Conservation (phyloP, 2,113 vertebrate genomes). For the Alces alces region DNA sequence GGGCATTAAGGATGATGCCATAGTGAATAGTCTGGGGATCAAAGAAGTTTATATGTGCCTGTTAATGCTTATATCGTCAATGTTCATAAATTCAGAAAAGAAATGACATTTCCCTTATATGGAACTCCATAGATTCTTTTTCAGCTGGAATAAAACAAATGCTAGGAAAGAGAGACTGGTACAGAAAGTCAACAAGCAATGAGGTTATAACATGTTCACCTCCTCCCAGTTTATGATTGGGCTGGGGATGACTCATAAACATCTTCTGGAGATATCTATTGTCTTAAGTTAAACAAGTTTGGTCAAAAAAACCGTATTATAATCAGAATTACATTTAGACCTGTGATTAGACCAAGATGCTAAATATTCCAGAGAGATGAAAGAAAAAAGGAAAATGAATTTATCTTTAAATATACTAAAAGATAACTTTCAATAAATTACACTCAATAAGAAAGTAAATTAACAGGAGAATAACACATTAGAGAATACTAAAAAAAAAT, state of each 20-base stretch:
- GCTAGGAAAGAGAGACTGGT: background rate
- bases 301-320: background rate
- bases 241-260: background rate
- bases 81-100: background rate
- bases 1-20: background rate
- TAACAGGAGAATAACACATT: background rate
- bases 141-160: background rate
- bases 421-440: background rate
- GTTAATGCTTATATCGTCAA: background rate
- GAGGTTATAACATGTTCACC: background rate
- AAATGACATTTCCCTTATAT: background rate
- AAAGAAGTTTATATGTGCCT: background rate
- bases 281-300: background rate
- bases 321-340: background rate
- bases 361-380: background rate
- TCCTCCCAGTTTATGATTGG: background rate
- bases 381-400: background rate
- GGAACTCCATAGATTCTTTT: background rate
- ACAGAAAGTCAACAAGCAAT: background rate
- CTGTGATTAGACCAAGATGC: background rate
- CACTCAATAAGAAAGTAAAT: background rate
- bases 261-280: background rate
- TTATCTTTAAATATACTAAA: background rate
- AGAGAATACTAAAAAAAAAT: background rate
- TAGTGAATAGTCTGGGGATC: background rate